Conservation (phyloP, 2,113 vertebrate species). For the Ctenomys sociabilis region DNA sequence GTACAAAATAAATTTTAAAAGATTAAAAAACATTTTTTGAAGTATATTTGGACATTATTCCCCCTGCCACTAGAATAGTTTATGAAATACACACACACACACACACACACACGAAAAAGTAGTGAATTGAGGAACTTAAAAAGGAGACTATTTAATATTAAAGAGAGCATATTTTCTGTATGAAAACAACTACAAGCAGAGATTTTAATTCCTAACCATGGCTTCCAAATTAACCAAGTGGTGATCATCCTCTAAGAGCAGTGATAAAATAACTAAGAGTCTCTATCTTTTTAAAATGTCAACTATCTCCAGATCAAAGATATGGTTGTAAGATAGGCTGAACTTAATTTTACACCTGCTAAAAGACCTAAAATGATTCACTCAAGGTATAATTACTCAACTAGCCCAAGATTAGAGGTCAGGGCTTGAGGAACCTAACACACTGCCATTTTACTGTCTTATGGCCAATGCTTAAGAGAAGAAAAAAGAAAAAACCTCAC, state of each 20-base stretch:
- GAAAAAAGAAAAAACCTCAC: not conserved
- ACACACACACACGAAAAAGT: conserved; percentile 1
- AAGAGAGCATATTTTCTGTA: conserved; percentile 10
- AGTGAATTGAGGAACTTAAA: conserved; percentile 38
- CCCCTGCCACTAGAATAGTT: not conserved
- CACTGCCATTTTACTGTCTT: not conserved
- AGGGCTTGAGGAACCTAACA: conserved; percentile 39
- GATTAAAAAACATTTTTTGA: not conserved
- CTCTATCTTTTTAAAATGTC: conserved; percentile 49
- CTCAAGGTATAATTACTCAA: conserved; percentile 1
- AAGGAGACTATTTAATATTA: conserved; percentile 38
- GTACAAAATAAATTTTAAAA: no score
- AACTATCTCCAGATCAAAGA: conserved; percentile 30
- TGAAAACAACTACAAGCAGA: not conserved
- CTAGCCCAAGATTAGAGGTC: not conserved
- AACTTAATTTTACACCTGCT: conserved; percentile 38
- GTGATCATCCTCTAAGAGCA: conserved; percentile 26
- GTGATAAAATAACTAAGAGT: conserved; percentile 32
- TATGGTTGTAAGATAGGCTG: not conserved
- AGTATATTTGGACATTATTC: not conserved
- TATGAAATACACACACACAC: not conserved
- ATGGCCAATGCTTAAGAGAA: not conserved
- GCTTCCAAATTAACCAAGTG: conserved; percentile 48
- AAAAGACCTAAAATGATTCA: conserved; percentile 10
- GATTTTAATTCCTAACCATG: conserved; percentile 31